These are phyloP conservation scores for Tetrao urogallus DNA, from an alignment of 2,113 vertebrate genomes.

Conservation along the genomic window DNA sequence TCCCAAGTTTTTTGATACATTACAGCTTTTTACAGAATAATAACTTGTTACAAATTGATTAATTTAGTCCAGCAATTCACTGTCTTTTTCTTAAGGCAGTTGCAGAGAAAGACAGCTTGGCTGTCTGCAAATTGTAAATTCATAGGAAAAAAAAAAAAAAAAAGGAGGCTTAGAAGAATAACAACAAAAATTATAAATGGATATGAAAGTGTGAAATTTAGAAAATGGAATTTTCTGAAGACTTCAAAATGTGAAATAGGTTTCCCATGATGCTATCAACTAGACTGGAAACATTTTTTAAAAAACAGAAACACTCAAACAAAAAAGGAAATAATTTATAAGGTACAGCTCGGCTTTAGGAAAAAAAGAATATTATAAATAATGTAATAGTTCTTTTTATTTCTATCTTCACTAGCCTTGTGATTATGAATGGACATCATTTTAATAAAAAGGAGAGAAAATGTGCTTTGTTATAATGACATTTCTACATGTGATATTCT, in stretches of 20 bases:
- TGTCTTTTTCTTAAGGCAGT: not conserved
- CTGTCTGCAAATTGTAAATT: not conserved
- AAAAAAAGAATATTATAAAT: slow-evolving; percentile 26
- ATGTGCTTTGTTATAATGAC: not conserved
- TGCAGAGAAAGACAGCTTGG: not conserved
- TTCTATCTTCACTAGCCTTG: not conserved
- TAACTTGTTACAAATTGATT: not conserved
- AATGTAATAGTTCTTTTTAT: slow-evolving; percentile 24
- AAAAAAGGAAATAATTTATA: not conserved
- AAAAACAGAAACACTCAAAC: not conserved
- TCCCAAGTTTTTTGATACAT: not conserved
- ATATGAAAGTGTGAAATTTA: not conserved
- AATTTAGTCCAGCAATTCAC: not conserved
- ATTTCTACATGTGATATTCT: not conserved
- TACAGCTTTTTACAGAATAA: not conserved
- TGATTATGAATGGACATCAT: slow-evolving; percentile 37
- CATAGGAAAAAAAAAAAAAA: not conserved
- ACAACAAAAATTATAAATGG: not conserved
- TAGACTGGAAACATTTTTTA: not conserved
- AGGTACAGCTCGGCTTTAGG: not conserved
- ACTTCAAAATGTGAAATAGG: not conserved
- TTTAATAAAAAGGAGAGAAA: slow-evolving; percentile 26
- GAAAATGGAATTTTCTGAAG: not conserved
- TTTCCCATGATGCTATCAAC: not conserved
- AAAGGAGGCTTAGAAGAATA: not conserved